Evolutionary conservation across 2,797 vertebrate species (phyloP), one percentile per base, ranked within the genome.

Genomic region (Argentina silus): DNA sequence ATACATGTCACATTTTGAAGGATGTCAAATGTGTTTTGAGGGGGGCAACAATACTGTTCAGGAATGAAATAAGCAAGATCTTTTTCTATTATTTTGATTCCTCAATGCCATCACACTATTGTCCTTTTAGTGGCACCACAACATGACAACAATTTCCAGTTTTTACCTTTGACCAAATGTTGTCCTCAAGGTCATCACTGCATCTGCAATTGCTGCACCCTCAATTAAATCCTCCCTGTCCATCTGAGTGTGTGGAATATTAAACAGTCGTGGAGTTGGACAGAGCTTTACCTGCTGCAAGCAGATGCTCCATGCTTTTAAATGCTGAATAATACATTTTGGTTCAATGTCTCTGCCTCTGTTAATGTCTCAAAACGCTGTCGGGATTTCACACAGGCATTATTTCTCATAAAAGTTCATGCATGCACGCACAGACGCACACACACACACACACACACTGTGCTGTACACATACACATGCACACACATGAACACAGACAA

Each of bases 281-380:
- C 85, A 72, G 79, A 59, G 65, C 44, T 91, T 82, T 82, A 92
- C 87, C 81, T 76, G 85, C 86, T 85, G 64, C 76, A 86, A 89
- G 82, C 87, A 90, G 87, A 90, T 90, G 89, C 87, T 79, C 76
- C 44, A 70, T 87, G 88, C 88, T 90, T 91, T 92, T 90, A 93
- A 89, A 83, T 83, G 82, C 83, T 92, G 83, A 92, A 92, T 91
- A 89, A 92, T 92, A 85, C 83, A 92, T 91, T 88, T 88, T 85
- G 86, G 83, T 88, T 91, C 86, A 87, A 90, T 83, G 85, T 91
- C 82, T 90, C 83, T 71, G 75, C 82, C 83, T 90, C 89, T 85
- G 83, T 87, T 92, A 90, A 92, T 83, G 83, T 81, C 72, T 77
- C 74, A 87, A 87, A 92, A 90, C 27, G 74, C 83, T 87, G 79